Conservation (phyloP, 1,140 invertebrate species). For the Aphaenogaster floridana region DNA sequence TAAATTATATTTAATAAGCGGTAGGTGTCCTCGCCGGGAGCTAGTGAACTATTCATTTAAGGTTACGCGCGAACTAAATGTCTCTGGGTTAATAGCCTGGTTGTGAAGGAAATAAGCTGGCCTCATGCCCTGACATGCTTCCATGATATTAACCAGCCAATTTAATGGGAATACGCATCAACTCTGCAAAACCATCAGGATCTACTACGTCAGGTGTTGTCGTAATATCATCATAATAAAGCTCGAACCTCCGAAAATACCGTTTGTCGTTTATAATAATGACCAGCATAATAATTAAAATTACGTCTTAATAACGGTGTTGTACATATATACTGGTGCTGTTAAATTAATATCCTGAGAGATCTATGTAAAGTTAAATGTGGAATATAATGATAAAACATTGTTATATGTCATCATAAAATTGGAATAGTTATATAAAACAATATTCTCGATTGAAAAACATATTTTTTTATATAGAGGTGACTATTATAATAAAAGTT, state of each 20-base stretch:
- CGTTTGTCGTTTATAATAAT: background rate
- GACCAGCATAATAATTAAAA: constrained; percentile 25
- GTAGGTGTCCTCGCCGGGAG: background rate
- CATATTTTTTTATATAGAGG: background rate
- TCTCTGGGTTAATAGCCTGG: constrained; percentile 60
- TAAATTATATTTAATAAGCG: constrained; percentile 19
- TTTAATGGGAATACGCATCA: constrained; percentile 32
- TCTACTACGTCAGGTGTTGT: constrained; percentile 2
- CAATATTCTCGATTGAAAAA: background rate
- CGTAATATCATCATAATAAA: constrained; percentile 16
- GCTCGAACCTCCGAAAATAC: constrained; percentile 2
- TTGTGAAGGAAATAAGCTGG: constrained; percentile 47
- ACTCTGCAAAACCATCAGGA: constrained; percentile 21
- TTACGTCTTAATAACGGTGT: background rate
- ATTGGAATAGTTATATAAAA: background rate
- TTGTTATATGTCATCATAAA: background rate
- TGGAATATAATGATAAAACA: background rate
- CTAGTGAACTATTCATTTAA: constrained; percentile 12
- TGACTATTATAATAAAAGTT: background rate
- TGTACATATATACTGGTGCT: background rate
- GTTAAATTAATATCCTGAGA: background rate
- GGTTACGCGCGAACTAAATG: constrained; percentile 43
- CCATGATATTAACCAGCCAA: constrained; percentile 22
- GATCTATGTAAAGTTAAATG: background rate
- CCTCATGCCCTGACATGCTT: constrained; percentile 27